These are phyloP conservation scores for Microctenopoma lineatum DNA, from an alignment of 2,797 vertebrate genomes.

Conservation along the genomic window DNA sequence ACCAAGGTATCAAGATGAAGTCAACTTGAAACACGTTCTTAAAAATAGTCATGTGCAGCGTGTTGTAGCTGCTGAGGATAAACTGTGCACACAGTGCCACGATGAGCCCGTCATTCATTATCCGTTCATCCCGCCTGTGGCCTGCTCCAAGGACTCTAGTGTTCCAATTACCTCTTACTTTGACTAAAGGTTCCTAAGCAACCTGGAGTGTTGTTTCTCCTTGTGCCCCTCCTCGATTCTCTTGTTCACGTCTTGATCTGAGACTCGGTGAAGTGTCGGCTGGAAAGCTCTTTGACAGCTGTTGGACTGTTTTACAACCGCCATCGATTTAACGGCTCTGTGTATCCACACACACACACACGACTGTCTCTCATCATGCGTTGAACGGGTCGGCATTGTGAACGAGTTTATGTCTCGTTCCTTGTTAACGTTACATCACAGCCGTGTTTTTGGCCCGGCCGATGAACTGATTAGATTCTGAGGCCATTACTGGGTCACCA, in stretches of 20 bases:
- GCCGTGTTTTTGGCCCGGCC: too few relatives aligned
- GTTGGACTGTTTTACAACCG: not conserved
- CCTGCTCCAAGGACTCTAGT: not conserved
- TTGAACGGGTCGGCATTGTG: too few relatives aligned
- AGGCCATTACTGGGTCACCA: too few relatives aligned
- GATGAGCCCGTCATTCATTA: not conserved
- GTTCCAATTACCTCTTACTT: slow-evolving; percentile 30
- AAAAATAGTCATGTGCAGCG: too few relatives aligned
- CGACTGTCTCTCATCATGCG: not conserved
- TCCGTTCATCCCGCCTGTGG: not conserved
- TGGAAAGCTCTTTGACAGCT: not conserved
- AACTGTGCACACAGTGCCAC: not conserved
- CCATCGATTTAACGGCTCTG: not conserved
- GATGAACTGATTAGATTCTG: too few relatives aligned
- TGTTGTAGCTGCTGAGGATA: too few relatives aligned
- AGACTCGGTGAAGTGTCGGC: not conserved
- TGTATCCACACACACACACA: not conserved
- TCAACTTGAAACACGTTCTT: too few relatives aligned
- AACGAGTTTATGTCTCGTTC: too few relatives aligned
- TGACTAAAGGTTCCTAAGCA: slow-evolving; percentile 39
- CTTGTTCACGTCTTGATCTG: not conserved
- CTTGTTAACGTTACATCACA: too few relatives aligned
- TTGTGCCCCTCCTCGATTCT: slow-evolving; percentile 9
- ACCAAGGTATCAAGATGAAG: too few relatives aligned
- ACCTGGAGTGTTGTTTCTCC: slow-evolving; percentile 25